These are phyloP conservation scores for Epirrhoe alternata DNA, from an alignment of 2,888 invertebrate species.

Conservation along the genomic window DNA sequence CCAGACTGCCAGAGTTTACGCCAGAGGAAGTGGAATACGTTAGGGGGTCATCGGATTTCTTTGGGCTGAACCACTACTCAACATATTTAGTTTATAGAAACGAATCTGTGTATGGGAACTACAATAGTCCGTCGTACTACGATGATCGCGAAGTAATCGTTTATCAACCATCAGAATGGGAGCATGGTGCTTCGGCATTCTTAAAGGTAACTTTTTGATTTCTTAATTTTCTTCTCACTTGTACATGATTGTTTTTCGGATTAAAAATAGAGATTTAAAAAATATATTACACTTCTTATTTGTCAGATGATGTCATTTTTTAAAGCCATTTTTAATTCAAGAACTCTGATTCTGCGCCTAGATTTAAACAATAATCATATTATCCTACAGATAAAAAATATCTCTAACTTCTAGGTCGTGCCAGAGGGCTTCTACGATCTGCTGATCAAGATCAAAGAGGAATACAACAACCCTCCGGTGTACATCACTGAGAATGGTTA, in stretches of 20 bases:
- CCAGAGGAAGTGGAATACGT: constrained; percentile 81
- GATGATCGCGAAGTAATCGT: constrained; percentile 18
- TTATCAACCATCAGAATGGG: constrained; percentile 25
- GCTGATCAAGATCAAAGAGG: constrained; percentile 74
- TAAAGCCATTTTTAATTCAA: too few species aligned
- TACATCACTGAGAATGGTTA: constrained; percentile 85
- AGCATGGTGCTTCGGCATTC: constrained; percentile 21
- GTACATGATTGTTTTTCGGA: too few species aligned
- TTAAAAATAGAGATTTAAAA: too few species aligned
- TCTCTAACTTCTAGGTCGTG: constrained; percentile 44
- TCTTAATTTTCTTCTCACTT: too few species aligned
- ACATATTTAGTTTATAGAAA: constrained; percentile 60
- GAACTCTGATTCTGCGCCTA: too few species aligned
- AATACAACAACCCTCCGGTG: constrained; percentile 81
- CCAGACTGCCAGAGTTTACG: constrained; percentile 73
- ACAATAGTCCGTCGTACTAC: constrained; percentile 20
- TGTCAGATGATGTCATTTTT: neutral
- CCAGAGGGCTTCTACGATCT: constrained; percentile 85
- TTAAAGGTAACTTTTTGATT: constrained; percentile 21
- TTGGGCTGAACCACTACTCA: constrained; percentile 88
- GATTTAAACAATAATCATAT: too few species aligned
- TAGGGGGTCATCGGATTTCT: constrained; percentile 83
- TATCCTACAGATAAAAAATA: too few species aligned
- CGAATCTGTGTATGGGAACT: constrained; percentile 20
- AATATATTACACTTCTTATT: too few species aligned